These are phyloP conservation scores for Chrosomus eos DNA, from an alignment of 2,797 vertebrate species.

Conservation along the genomic window DNA sequence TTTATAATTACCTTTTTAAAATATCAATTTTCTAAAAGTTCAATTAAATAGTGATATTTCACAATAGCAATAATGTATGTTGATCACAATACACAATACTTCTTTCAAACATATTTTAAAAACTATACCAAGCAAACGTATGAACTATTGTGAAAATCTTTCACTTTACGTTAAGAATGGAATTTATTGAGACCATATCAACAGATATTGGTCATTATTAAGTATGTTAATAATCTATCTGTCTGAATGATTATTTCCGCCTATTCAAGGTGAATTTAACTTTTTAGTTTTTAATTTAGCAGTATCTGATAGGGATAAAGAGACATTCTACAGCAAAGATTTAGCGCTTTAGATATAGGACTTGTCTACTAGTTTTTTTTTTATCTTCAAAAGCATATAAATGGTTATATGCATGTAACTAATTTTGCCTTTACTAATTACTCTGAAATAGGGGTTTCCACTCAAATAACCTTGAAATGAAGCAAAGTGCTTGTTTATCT, in stretches of 20 bases:
- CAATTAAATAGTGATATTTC: neutral
- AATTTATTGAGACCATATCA: neutral
- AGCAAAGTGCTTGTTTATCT: neutral
- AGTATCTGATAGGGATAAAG: neutral
- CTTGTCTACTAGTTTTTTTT: neutral
- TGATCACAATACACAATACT: neutral
- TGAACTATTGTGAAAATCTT: neutral
- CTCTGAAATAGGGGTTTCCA: neutral
- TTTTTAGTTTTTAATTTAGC: neutral
- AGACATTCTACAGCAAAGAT: no score
- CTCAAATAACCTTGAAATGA: neutral
- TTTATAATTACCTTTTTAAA: neutral
- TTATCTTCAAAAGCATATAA: neutral
- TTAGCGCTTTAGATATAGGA: neutral
- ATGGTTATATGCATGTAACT: neutral
- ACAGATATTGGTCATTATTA: neutral
- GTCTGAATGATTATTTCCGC: neutral
- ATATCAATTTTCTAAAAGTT: no score
- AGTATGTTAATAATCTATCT: neutral
- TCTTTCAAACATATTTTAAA: neutral
- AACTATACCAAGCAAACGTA: neutral
- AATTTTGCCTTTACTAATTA: neutral
- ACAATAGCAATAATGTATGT: neutral
- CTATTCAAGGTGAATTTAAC: neutral
- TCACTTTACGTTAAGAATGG: neutral